phyloP scores from a whole-genome alignment of 2,888 invertebrate genomes.

The Conistra vaccinii region DNA sequence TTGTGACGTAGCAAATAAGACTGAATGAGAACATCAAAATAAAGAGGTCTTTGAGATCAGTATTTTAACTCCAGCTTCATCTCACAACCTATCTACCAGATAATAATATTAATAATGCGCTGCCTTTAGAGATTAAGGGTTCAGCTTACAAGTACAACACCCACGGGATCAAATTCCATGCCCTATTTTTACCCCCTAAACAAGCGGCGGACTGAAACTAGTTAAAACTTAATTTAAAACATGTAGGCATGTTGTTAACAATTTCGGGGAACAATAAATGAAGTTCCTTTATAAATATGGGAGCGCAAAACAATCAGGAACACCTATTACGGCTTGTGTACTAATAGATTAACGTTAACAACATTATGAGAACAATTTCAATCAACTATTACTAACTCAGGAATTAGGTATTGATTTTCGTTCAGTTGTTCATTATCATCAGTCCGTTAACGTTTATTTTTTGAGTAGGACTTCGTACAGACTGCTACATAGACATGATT shows the following conservation, averaged over 20 bases:
- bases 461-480: background rate
- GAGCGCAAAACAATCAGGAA: conserved; percentile 25
- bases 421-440: conserved; percentile 16
- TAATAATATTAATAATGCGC: conserved; percentile 16
- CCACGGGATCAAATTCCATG: conserved; percentile 38
- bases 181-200: conserved; percentile 45
- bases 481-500: background rate
- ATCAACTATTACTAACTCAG: conserved; percentile 29
- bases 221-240: conserved; percentile 51
- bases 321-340: conserved; percentile 25
- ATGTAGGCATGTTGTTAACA: conserved; percentile 40
- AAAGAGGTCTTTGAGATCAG: background rate
- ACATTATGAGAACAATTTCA: conserved; percentile 43
- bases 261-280: conserved; percentile 39
- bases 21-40: background rate
- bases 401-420: conserved; percentile 40
- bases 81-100: conserved; percentile 2
- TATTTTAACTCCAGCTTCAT: background rate
- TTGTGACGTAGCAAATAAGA: background rate
- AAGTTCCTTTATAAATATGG: conserved; percentile 26
- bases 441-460: conserved; percentile 16
- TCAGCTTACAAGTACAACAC: conserved; percentile 30
- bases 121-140: conserved; percentile 21
- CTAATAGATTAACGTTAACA: conserved; percentile 43
- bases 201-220: conserved; percentile 39